Percentiles rank a stretch among this genome's conserved stretches.
Evolutionary conservation across 2,113 vertebrate species (phyloP).

Genomic region (Rhinichthys klamathensis): DNA sequence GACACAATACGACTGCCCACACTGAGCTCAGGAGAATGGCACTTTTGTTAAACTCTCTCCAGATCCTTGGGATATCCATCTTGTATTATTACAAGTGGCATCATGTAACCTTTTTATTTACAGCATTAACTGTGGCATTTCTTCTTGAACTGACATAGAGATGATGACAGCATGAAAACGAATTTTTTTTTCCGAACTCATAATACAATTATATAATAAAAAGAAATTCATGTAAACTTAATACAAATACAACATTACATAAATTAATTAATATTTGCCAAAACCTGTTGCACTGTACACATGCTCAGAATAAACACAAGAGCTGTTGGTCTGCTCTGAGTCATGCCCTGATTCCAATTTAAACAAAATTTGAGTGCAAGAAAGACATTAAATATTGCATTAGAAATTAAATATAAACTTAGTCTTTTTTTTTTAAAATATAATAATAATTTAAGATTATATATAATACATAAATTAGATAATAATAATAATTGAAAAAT

Average conservation of each 20-base stretch:
- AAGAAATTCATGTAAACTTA: not conserved
- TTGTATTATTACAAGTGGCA: constrained; percentile 25
- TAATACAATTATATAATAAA: not conserved
- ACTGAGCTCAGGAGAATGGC: constrained; percentile 30
- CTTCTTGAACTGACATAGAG: not conserved
- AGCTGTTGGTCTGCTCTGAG: not conserved
- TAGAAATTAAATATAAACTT: not conserved
- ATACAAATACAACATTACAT: too few species aligned
- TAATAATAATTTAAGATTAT: too few species aligned
- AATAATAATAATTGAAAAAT: too few species aligned
- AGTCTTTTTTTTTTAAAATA: too few species aligned
- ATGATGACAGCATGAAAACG: not conserved
- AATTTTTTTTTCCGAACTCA: too few species aligned
- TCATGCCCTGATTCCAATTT: not conserved
- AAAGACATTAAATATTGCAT: not conserved
- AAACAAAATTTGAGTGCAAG: too few species aligned
- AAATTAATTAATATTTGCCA: not conserved
- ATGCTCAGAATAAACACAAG: not conserved
- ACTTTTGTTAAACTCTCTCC: constrained; percentile 32
- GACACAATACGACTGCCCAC: constrained; percentile 32
- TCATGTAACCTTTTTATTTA: constrained; percentile 26
- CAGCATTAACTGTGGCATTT: constrained; percentile 14
- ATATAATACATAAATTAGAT: too few species aligned
- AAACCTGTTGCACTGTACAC: not conserved
- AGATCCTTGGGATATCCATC: constrained; percentile 35